These are phyloP conservation scores for Echeneis naucrates DNA, from an alignment of 2,797 vertebrate genomes.

Conservation along the genomic window DNA sequence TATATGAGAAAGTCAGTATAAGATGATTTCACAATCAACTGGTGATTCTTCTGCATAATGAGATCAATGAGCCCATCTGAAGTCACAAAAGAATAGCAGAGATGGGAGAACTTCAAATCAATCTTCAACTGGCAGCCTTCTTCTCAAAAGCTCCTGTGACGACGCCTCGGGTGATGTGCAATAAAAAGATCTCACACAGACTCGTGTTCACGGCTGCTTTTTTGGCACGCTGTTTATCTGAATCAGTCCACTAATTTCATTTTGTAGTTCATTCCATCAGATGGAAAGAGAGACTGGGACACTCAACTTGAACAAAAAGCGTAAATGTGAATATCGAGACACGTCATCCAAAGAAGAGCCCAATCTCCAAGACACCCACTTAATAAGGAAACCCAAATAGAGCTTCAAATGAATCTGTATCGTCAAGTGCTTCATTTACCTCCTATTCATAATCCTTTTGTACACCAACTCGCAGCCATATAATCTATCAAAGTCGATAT, in stretches of 20 bases:
- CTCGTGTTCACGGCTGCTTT: constrained; percentile 25
- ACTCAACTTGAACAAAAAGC: constrained; percentile 73
- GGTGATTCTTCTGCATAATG: constrained; percentile 55
- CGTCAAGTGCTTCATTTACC: constrained; percentile 79
- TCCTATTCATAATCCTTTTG: constrained; percentile 79
- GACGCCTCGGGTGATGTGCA: constrained; percentile 43
- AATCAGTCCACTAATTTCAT: constrained; percentile 73
- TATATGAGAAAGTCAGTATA: constrained; percentile 25
- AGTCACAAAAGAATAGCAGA: constrained; percentile 42
- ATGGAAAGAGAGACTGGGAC: constrained; percentile 53
- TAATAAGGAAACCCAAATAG: constrained; percentile 80
- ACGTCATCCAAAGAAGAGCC: constrained; percentile 64
- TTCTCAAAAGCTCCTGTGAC: constrained; percentile 31
- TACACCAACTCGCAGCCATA: constrained; percentile 59
- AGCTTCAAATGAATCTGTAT: constrained; percentile 73
- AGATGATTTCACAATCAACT: constrained; percentile 55
- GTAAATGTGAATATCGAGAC: constrained; percentile 67
- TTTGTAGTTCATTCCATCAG: constrained; percentile 55
- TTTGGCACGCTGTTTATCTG: constrained; percentile 43
- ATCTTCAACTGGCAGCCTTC: constrained; percentile 27
- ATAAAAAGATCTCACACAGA: constrained; percentile 59
- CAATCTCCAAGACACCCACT: constrained; percentile 68
- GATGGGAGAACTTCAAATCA: constrained; percentile 58
- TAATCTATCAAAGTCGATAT: constrained; percentile 73
- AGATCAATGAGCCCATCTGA: constrained; percentile 60